phyloP scores from a whole-genome alignment of 2,113 vertebrate species.

The Callorhinus ursinus region DNA sequence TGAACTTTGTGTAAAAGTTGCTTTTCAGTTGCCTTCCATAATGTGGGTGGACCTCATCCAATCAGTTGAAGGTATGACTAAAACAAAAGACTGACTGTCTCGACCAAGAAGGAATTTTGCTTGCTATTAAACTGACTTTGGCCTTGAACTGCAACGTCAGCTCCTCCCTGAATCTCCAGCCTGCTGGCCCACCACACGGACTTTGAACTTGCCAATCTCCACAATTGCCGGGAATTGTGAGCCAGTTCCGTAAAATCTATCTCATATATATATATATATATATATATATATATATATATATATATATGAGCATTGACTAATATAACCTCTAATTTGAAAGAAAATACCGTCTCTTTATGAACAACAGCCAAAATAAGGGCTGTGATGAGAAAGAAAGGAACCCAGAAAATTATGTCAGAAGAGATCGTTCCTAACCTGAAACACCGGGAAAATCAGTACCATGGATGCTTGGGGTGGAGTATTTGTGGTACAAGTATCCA shows the following conservation, averaged over 20 bases:
- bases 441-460: not conserved
- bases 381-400: not conserved
- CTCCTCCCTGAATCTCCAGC: not conserved
- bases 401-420: not conserved
- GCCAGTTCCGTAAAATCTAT: not conserved
- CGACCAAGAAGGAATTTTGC: not conserved
- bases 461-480: not conserved
- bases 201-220: not conserved
- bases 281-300: not conserved
- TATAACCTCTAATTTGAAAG: not conserved
- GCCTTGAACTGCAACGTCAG: not conserved
- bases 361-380: not conserved
- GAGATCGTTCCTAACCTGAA: not conserved
- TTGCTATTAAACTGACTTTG: not conserved
- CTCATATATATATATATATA: not conserved
- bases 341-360: not conserved
- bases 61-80: not conserved
- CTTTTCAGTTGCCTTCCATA: not conserved
- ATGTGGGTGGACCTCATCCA: not conserved
- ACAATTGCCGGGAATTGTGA: not conserved
- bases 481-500: not conserved
- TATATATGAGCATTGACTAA: not conserved
- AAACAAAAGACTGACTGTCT: not conserved
- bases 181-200: too few species aligned
- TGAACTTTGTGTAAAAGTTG: not conserved